A percentile compares a stretch with the other conserved stretches of the same genome.
Conservation (phyloP, 2,888 invertebrate species). For the Heliconius hortense region DNA sequence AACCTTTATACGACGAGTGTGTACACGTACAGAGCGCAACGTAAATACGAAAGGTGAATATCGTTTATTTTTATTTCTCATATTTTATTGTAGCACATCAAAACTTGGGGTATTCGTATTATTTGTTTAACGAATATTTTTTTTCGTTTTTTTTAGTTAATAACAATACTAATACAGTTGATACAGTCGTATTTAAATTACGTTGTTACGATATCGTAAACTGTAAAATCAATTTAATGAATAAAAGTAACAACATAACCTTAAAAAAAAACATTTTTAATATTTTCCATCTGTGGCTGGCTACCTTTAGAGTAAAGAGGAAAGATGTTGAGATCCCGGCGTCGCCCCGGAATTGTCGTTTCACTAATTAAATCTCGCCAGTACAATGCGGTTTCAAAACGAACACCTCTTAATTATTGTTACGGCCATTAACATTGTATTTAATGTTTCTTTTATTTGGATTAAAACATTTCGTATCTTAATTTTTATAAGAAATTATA, state of each 20-base stretch:
- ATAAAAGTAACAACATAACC: background rate
- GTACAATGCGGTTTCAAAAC: constrained; percentile 75
- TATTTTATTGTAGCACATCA: background rate
- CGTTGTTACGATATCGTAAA: background rate
- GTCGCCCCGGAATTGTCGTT: constrained; percentile 60
- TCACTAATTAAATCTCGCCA: constrained; percentile 80
- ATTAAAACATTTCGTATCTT: constrained; percentile 37
- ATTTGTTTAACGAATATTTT: background rate
- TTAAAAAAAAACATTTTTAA: background rate
- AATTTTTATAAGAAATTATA: constrained; percentile 1
- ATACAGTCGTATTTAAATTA: background rate
- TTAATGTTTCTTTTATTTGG: constrained; percentile 52
- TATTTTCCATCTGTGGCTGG: constrained; percentile 15
- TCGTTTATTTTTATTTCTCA: background rate
- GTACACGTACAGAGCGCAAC: constrained; percentile 20
- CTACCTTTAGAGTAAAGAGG: constrained; percentile 28
- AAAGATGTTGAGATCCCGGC: constrained; percentile 35
- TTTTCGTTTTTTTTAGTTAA: background rate
- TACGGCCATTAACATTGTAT: constrained; percentile 79
- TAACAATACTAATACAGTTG: too few relatives aligned
- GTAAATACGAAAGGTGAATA: constrained; percentile 14
- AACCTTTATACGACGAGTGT: constrained; percentile 5
- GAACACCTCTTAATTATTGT: constrained; percentile 81
- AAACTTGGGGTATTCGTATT: background rate
- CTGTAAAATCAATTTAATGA: background rate